Evolutionary conservation across 2,113 vertebrate species (phyloP), one percentile per base, ranked within the genome.

Genomic region (Syrrhaptes paradoxus): DNA sequence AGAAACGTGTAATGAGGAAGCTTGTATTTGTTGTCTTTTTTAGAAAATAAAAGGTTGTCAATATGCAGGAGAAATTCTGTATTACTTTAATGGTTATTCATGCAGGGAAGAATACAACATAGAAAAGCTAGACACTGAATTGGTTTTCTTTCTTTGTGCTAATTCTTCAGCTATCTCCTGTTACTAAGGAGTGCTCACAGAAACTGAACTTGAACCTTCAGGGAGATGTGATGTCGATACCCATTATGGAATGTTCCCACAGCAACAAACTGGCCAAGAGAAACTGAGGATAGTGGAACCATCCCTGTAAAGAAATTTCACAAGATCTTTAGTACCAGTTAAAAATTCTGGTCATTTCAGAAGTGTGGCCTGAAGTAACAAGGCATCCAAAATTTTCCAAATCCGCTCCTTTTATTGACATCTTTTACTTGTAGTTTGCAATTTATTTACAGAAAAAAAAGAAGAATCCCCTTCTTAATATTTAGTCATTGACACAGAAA

Each of bases 1-100:
- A 7, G 21, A 62, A 41, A 48, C 32, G 3, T 17, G 9, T n/a
- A 34, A 32, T 41, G 5, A 43, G 25, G 6, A 32, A 0, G 0
- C 17, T 46, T 74, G 48, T 21, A 24, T 45, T 61, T 38, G 15
- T 68, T 61, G 15, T 67, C 15, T 32, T 63, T 66, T 57, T 52
- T 57, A 25, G 36, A 66, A 21, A 46, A 66, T 29, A 73, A 51
- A 31, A 45, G 4, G 6, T 24, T 73, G 22, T 41, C 38, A 28
- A 18, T 38, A n/a, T 61, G 28, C 20, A 65, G 20, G 31, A 80
- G 52, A 79, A 81, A 61, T 28, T 66, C 21, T 55, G 7, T 55
- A 31, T 76, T 66, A 41, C 41, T 80, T 61, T 61, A 55, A 15
- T n/a, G 10, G 49, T 58, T 38, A 36, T 36, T 29, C 31, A 54